Evolutionary conservation across 2,113 vertebrate species (phyloP), one percentile per base, ranked within the genome.

Genomic region (Dicaeum eximium): DNA sequence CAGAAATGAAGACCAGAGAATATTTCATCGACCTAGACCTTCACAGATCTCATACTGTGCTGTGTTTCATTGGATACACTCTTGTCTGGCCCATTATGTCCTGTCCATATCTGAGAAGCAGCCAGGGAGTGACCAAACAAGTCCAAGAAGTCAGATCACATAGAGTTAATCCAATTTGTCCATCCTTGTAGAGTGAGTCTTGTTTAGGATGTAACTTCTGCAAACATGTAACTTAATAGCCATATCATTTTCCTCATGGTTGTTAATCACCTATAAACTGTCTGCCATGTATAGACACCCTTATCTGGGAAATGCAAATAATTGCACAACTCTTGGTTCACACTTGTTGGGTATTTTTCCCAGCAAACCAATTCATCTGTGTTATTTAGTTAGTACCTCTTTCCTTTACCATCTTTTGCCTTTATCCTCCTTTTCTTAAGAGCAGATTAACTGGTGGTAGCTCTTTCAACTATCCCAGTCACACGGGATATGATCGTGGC

Each of bases 21-120:
- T 28, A 2, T 42, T 80, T n/a, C 7, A 28, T 27, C 0, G 0
- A 74, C 13, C 7, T 66, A 33, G 24, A 19, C 5, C 25, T 81
- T 53, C 25, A 27, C 11, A 61, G 42, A 12, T 17, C 15, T 87
- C n/a, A 23, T 8, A 6, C 7, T 33, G 22, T 12, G 5, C 6
- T 85, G 7, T 12, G 3, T 25, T 71, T 57, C 18, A 13, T 54
- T 50, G 83, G 13, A 8, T 8, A 42, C 10, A 3, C 7, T 30
- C 8, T 42, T 71, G 3, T 57, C 57, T 60, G 16, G 6, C 37
- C 16, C 16, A 3, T 47, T 67, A 44, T 77, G 17, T 2, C 11
- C 33, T 85, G 30, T 15, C 30, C 24, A 8, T 37, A 44, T 9
- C 14, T 75, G n/a, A 83, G 42, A 64, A 75, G 20, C 7, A 61